phyloP scores from a whole-genome alignment of 2,113 vertebrate species.

The Garra rufa region DNA sequence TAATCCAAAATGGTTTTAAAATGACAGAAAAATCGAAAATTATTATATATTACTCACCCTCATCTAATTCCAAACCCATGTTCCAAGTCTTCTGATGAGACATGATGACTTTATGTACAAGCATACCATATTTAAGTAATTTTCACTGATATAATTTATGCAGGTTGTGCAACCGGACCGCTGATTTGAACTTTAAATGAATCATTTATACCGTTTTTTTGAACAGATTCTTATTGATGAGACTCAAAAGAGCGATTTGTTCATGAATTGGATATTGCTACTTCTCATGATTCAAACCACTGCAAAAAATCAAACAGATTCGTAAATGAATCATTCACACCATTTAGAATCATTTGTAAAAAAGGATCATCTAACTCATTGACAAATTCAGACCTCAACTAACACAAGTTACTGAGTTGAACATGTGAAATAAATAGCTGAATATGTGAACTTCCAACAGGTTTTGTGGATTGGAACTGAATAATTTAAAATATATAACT shows the following conservation, averaged over 20 bases:
- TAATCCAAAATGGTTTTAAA: background rate
- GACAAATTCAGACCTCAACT: too few species aligned
- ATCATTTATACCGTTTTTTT: background rate
- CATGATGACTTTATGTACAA: background rate
- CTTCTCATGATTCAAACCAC: background rate
- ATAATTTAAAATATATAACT: background rate
- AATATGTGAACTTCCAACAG: background rate
- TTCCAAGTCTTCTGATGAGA: background rate
- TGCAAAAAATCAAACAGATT: background rate
- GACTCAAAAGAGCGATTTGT: background rate
- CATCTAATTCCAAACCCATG: background rate
- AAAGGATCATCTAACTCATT: too few species aligned
- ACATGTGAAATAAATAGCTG: too few species aligned
- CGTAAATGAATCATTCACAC: background rate
- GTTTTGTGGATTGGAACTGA: background rate
- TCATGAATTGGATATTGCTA: background rate
- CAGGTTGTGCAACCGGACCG: background rate
- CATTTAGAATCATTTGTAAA: too few species aligned
- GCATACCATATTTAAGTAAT: too few species aligned
- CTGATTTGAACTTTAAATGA: background rate
- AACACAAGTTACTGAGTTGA: too few species aligned
- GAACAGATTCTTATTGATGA: background rate
- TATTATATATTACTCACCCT: background rate
- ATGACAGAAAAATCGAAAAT: background rate
- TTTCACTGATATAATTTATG: background rate